Evolutionary conservation across 2,113 vertebrate genomes (phyloP).

Genomic region (Pteruthius melanotis): DNA sequence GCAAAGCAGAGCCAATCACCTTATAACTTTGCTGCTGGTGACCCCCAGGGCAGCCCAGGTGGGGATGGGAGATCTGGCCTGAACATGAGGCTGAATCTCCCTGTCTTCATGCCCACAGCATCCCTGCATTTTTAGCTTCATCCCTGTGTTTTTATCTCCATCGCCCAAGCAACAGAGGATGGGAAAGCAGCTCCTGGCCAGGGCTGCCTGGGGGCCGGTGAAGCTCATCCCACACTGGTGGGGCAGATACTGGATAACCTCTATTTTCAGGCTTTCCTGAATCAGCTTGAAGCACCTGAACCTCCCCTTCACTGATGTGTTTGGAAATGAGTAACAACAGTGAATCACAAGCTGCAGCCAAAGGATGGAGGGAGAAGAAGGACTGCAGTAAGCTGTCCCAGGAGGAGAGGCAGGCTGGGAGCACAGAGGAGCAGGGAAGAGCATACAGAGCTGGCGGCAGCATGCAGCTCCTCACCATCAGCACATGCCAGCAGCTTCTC

Average conservation of each 20-base stretch:
- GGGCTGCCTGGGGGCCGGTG: background rate
- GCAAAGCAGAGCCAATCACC: background rate
- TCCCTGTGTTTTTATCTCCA: background rate
- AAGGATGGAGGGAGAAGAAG: background rate
- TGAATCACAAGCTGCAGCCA: background rate
- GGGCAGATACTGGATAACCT: background rate
- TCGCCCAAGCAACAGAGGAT: background rate
- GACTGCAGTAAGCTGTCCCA: background rate
- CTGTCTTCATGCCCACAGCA: background rate
- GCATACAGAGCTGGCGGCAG: background rate
- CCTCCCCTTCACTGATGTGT: fast-evolving
- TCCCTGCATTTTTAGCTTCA: background rate
- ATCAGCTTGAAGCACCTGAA: fast-evolving
- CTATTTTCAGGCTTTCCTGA: background rate
- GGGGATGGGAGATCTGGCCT: background rate
- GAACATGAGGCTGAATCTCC: fast-evolving
- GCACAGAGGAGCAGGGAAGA: background rate
- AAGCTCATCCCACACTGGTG: fast-evolving
- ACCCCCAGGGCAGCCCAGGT: background rate
- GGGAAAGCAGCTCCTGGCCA: background rate
- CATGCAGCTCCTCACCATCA: background rate
- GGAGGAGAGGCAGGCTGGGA: background rate
- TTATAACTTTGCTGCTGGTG: background rate
- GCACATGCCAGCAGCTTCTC: background rate
- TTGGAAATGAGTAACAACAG: background rate